Evolutionary conservation across 2,888 invertebrate genomes (phyloP), one percentile per base, ranked within the genome.

Genomic region (Euclidia mi): DNA sequence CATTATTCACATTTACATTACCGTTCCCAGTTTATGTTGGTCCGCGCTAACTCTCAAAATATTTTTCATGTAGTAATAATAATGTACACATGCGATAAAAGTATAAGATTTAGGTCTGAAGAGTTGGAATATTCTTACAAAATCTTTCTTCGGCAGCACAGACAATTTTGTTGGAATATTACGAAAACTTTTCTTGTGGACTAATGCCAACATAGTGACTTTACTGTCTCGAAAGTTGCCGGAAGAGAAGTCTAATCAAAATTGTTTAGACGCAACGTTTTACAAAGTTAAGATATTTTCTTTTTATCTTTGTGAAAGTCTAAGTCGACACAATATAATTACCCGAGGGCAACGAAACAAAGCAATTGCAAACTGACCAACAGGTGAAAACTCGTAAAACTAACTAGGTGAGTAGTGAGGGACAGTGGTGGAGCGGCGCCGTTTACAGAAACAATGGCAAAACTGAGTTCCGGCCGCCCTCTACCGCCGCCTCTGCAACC

Each of bases 1-100:
- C 91, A 91, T 92, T 92, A 88, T 89, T 87, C 84, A 86, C 82
- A 71, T 82, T 79, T 73, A 85, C 80, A 85, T 84, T 82, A 82
- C 71, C 74, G 71, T 71, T 76, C 78, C 79, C 68, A 76, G 76
- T 78, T 65, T 58, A 65, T 68, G 60, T 65, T 60, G 46, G 35
- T 37, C 44, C 48, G 42, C 50, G 35, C 34, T 58, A 14, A 32
- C 69, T 65, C 34, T 44, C 25, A 43, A 68, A 63, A 34, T 43
- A 53, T 44, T 38, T 46, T 53, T 38, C 46, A 45, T 35, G 47
- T 35, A 32, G 11, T 25, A 25, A 6, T 25, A 25, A 6, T 25
- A 25, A 25, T 25, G 20, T 25, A n/a, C n/a, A n/a, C n/a, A n/a
- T 25, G 6, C 7, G 20, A 25, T 25, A 25, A 25, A 25, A 25